phyloP scores from a whole-genome alignment of 92 coral and sea anemone genomes.

The Zoanthus gigantus region DNA sequence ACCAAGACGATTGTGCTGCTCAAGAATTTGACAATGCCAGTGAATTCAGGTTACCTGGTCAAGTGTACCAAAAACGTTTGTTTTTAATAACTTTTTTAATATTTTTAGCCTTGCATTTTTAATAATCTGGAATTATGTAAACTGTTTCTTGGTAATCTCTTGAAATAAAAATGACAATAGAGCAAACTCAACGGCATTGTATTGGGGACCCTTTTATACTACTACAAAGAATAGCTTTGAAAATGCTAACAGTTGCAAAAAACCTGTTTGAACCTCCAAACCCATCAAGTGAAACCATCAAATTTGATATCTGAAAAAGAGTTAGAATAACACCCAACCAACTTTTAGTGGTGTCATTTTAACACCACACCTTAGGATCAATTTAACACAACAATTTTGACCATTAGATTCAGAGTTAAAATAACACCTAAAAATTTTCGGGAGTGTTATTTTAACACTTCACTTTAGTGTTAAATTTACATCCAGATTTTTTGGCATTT shows the following conservation, averaged over 20 bases:
- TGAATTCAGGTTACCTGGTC: not conserved
- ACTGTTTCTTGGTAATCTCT: slow-evolving; percentile 5
- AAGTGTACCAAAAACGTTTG: no score
- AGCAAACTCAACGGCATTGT: not conserved
- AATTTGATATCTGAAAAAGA: slow-evolving; percentile 46
- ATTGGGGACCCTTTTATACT: slow-evolving; percentile 15
- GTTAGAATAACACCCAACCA: slow-evolving; percentile 36
- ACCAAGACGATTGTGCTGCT: slow-evolving; percentile 19
- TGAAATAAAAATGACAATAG: not conserved
- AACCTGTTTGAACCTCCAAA: slow-evolving; percentile 47
- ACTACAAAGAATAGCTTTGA: slow-evolving; percentile 16
- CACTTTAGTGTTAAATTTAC: slow-evolving; percentile 12
- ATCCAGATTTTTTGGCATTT: not conserved
- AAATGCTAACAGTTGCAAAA: slow-evolving; percentile 36
- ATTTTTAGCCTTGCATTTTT: no score
- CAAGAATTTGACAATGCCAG: slow-evolving; percentile 10
- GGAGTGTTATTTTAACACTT: slow-evolving; percentile 31
- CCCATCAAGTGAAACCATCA: slow-evolving; percentile 33
- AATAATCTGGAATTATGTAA: not conserved
- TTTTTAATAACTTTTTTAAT: no score
- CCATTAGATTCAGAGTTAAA: slow-evolving; percentile 29
- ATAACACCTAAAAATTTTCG: slow-evolving; percentile 6
- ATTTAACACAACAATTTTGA: slow-evolving; percentile 26
- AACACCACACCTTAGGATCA: slow-evolving; percentile 40
- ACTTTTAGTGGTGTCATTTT: slow-evolving; percentile 29